Evolutionary conservation across 2,797 vertebrate species (phyloP).

Genomic region (Smutsia gigantea): DNA sequence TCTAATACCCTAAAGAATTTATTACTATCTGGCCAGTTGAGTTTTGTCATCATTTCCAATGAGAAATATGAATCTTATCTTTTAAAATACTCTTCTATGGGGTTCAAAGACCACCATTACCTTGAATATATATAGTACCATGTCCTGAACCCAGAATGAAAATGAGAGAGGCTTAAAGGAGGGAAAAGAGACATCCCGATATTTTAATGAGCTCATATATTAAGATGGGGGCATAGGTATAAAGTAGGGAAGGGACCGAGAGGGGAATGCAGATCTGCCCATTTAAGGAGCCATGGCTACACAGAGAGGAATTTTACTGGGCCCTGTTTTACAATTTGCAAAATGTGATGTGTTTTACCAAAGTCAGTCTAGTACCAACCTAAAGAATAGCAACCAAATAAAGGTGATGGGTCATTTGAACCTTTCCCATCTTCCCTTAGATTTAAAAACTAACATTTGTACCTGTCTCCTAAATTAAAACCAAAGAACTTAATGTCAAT

Average conservation of each 20-base stretch:
- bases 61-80: conserved; percentile 1
- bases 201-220: neutral
- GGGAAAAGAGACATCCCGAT: neutral
- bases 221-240: neutral
- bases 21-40: neutral
- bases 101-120: neutral
- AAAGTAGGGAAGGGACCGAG: neutral
- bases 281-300: neutral
- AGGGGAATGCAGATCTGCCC: neutral
- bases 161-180: neutral
- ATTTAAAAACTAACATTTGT: conserved; percentile 7
- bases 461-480: conserved; percentile 7
- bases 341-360: neutral
- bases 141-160: neutral
- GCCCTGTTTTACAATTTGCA: neutral
- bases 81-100: neutral
- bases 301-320: neutral
- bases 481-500: conserved; percentile 11
- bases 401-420: neutral
- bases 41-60: conserved; percentile 54
- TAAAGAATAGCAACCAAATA: conserved; percentile 11
- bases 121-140: conserved; percentile 10
- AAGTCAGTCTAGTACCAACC: neutral
- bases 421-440: neutral
- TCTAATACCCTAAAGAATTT: neutral